A percentile compares a stretch with the other conserved stretches of the same genome.
These are phyloP conservation scores for Osedax fenrisi DNA, from an alignment of 2,888 invertebrate species.

Conservation along the genomic window DNA sequence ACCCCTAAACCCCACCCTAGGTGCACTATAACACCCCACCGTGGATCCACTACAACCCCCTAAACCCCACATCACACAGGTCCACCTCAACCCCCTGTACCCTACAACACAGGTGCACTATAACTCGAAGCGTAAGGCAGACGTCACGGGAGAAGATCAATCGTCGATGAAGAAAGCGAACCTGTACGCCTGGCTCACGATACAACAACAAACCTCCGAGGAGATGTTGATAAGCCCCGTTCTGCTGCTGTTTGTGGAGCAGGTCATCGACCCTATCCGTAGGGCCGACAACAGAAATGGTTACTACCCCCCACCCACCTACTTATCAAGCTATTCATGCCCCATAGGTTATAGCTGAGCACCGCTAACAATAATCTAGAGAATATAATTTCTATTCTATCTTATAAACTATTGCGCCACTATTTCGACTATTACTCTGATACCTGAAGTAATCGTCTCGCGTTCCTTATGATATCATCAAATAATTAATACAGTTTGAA, in stretches of 20 bases:
- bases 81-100: too few relatives aligned
- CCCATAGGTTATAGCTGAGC: neutral
- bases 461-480: too few relatives aligned
- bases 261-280: conserved; percentile 87
- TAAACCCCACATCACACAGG: too few relatives aligned
- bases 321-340: conserved; percentile 28
- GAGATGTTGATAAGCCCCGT: conserved; percentile 94
- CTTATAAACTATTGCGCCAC: too few relatives aligned
- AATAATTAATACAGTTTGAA: too few relatives aligned
- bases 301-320: conserved; percentile 39
- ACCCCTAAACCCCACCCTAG: too few relatives aligned
- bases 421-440: too few relatives aligned
- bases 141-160: neutral
- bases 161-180: conserved; percentile 62
- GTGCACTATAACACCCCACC: too few relatives aligned
- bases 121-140: conserved; percentile 44
- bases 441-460: too few relatives aligned
- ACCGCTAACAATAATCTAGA: too few relatives aligned
- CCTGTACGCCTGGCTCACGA: conserved; percentile 83
- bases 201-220: conserved; percentile 88
- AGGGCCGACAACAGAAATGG: conserved; percentile 39
- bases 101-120: conserved; percentile 50
- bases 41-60: too few relatives aligned
- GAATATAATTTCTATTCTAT: too few relatives aligned
- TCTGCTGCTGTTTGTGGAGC: conserved; percentile 88